Base-by-base conservation (phyloP, 2,113 vertebrate species). In the Pluvianellus socialis region DNA sequence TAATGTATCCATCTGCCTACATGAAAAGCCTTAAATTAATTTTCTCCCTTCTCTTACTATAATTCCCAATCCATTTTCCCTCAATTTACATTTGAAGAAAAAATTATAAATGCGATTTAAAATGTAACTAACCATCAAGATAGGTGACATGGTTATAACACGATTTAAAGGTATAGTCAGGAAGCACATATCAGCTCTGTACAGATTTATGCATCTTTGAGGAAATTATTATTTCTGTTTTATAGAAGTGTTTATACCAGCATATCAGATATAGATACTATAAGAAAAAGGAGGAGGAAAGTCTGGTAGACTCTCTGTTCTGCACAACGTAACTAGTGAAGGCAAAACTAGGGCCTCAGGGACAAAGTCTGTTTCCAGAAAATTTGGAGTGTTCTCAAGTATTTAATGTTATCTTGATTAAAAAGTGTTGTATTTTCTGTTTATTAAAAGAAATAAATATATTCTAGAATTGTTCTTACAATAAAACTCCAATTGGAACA, bases 241-340 rank as follows among this genome's bases (percentile, higher is more conserved):
- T 19, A 75, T 30, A 50, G 27, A 92, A 81, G 33, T 68, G 82
- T 77, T 82, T 90, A 56, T 91, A 94, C 52, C 76, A 97, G 76
- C 79, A 94, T 92, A 88, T 87, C 58, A 88, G 49, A 73, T 32
- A 91, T 4, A 80, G 80, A 71, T 76, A 92, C 79, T 83, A 96
- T 79, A 88, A 79, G 47, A 79, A 94, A 84, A 91, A 63, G 38
- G 20, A 92, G 28, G 42, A 35, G 56, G 18, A n/a, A 84, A 63
- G 45, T 52, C 80, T 84, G 32, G 42, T 79, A 73, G 32, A 92
- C 15, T 5, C 6, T 63, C 6, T 77, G 35, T 73, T 74, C 63
- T 79, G 61, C 83, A 95, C 68, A 90, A 47, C 42, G 45, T 90
- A 62, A 88, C 35, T 74, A 65, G 38, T 24, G 28, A 72, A 72